Percentiles rank a stretch among this genome's conserved stretches.
phyloP scores from a whole-genome alignment of 2,113 vertebrate species.

The Nipponia nippon region DNA sequence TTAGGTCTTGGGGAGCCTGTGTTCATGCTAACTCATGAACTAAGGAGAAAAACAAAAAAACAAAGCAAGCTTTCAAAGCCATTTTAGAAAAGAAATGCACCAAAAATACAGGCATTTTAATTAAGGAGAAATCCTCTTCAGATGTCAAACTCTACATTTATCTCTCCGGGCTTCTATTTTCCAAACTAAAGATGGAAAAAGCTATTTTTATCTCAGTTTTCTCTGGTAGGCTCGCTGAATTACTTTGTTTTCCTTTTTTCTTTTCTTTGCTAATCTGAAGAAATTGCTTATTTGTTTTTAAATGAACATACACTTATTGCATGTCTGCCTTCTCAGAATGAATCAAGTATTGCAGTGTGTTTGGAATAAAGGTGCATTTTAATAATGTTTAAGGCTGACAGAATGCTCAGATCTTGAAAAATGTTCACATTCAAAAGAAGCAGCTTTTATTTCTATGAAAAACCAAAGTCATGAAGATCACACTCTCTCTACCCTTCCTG shows the following conservation, averaged over 20 bases:
- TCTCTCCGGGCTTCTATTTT: constrained; percentile 14
- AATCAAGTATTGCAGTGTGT: background rate
- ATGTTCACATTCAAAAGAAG: background rate
- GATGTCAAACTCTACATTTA: background rate
- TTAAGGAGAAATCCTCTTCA: constrained; percentile 16
- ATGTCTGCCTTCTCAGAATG: background rate
- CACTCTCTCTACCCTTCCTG: background rate
- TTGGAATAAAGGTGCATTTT: background rate
- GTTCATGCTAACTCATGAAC: background rate
- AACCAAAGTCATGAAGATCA: background rate
- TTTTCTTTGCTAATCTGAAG: background rate
- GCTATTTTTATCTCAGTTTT: background rate
- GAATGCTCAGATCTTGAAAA: background rate
- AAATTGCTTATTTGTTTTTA: background rate
- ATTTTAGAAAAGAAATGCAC: background rate
- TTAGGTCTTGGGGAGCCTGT: background rate
- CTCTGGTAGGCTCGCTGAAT: background rate
- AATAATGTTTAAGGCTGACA: background rate
- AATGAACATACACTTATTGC: background rate
- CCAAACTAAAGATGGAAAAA: background rate
- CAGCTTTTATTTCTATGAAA: background rate
- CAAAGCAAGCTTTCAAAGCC: background rate
- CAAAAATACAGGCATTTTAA: constrained; percentile 23
- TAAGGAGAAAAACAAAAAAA: background rate
- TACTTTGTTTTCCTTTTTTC: background rate